Base-by-base conservation (phyloP, 2,797 vertebrate species). In the Lerista edwardsae region DNA sequence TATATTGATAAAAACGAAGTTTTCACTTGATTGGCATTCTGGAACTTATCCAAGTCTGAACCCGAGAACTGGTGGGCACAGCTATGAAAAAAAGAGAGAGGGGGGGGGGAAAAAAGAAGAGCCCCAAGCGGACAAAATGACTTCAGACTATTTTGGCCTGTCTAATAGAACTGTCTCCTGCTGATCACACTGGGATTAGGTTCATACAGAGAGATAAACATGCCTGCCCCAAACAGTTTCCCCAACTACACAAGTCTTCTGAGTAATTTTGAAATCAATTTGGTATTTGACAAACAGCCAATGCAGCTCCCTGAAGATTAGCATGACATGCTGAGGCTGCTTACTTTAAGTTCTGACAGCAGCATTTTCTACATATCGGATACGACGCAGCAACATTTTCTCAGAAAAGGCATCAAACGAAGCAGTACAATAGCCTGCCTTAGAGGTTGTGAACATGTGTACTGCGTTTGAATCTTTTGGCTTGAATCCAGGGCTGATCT, bases 211-310 rank as follows among this genome's bases (percentile, higher is more conserved):
- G 72, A 84, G 61, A 92, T 21, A 89, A 92, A 90, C 86, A 84
- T 36, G 86, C 89, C 86, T 72, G 82, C 6, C 57, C 25, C 67
- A 87, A 0, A 88, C 89, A 87, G 51, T 83, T 91, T 87, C 23
- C 4, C 47, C 79, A 92, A 67, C 78, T 86, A 82, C 62, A 39
- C 78, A 92, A 80, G 57, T 91, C 61, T 55, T 92, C 85, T 92
- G 90, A 94, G 68, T 81, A 92, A 90, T 92, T 93, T 91, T 72
- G 88, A 93, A 95, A 93, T 92, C 68, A 89, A 83, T 85, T 79
- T 69, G 75, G 89, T 82, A 47, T 89, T 91, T 94, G 91, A 94
- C 92, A 92, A 91, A 67, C 71, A 93, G 87, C 90, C 89, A 93
- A 25, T 6, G 15, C 1, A 1, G 21, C 61, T 93, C 88, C 78